Conservation (phyloP, 2,888 invertebrate genomes). For the Chironomus tentans region DNA sequence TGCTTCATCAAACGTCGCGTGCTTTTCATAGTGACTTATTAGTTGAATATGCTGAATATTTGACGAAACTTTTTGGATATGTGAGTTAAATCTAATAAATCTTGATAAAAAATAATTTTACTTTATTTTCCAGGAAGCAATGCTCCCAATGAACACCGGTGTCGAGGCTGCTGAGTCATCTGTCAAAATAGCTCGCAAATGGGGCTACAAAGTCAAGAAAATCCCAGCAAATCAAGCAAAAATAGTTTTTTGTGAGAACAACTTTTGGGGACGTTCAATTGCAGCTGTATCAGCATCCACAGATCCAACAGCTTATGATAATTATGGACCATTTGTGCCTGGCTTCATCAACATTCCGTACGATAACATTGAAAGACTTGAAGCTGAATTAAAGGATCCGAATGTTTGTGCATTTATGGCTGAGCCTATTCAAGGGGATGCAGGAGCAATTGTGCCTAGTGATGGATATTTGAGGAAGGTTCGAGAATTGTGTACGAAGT, state of each 20-base stretch:
- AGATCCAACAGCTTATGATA: constrained; percentile 71
- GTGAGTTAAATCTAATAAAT: constrained; percentile 49
- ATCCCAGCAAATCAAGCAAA: constrained; percentile 75
- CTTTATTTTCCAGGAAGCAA: constrained; percentile 88
- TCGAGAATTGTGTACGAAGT: constrained; percentile 73
- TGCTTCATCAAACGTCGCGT: constrained; percentile 77
- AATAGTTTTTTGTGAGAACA: constrained; percentile 82
- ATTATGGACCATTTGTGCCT: constrained; percentile 93
- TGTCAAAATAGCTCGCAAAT: constrained; percentile 84
- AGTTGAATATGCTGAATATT: constrained; percentile 78
- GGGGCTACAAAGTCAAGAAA: constrained; percentile 84
- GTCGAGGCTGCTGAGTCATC: constrained; percentile 94
- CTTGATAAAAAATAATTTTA: constrained; percentile 43
- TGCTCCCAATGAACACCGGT: constrained; percentile 92
- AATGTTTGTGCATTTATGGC: constrained; percentile 92
- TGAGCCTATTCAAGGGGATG: constrained; percentile 96
- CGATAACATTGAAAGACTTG: constrained; percentile 70
- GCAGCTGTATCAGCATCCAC: constrained; percentile 84
- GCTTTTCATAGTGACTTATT: constrained; percentile 85
- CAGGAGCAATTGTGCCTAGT: constrained; percentile 83
- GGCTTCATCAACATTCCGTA: constrained; percentile 81
- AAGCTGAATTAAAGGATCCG: constrained; percentile 67
- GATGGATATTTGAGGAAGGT: constrained; percentile 74
- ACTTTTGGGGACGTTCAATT: constrained; percentile 93
- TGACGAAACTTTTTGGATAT: constrained; percentile 72